Conservation (phyloP, 23 tunicate species). For the Styela clava region DNA sequence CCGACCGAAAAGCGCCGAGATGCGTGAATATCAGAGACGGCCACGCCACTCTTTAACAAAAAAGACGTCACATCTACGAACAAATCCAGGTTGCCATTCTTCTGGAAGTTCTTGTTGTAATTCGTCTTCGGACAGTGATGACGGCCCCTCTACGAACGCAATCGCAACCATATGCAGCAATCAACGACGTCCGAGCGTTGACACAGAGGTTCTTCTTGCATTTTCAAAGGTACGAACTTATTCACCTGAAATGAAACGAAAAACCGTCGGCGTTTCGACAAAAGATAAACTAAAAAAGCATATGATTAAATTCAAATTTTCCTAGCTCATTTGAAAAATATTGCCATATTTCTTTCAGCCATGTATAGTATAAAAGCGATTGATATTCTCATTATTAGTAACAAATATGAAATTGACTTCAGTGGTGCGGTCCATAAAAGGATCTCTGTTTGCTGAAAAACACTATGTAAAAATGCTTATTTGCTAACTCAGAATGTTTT, state of each 20-base stretch:
- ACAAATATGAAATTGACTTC: too few relatives aligned
- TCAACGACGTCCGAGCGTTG: conserved; percentile 72
- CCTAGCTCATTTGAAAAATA: too few relatives aligned
- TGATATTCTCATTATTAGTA: too few relatives aligned
- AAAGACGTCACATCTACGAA: neutral
- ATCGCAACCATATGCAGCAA: conserved; percentile 49
- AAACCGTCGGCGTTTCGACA: neutral
- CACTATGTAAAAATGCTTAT: too few relatives aligned
- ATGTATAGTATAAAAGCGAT: too few relatives aligned
- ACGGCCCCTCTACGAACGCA: conserved; percentile 25
- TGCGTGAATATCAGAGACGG: neutral
- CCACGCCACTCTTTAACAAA: neutral
- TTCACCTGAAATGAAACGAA: conserved; percentile 4
- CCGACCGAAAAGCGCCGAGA: neutral
- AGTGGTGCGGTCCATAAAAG: too few relatives aligned
- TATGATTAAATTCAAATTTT: neutral
- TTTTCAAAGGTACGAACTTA: conserved; percentile 39
- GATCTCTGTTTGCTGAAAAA: too few relatives aligned
- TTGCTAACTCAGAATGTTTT: too few relatives aligned
- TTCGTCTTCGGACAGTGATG: conserved; percentile 5
- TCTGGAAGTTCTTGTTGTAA: conserved; percentile 8
- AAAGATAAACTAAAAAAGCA: neutral
- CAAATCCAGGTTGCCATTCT: neutral
- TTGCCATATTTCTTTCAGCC: too few relatives aligned
- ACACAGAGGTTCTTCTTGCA: conserved; percentile 48